Percentiles rank a stretch among this genome's conserved stretches.
phyloP scores from a whole-genome alignment of 2,113 vertebrate genomes.

The Microcebus murinus region DNA sequence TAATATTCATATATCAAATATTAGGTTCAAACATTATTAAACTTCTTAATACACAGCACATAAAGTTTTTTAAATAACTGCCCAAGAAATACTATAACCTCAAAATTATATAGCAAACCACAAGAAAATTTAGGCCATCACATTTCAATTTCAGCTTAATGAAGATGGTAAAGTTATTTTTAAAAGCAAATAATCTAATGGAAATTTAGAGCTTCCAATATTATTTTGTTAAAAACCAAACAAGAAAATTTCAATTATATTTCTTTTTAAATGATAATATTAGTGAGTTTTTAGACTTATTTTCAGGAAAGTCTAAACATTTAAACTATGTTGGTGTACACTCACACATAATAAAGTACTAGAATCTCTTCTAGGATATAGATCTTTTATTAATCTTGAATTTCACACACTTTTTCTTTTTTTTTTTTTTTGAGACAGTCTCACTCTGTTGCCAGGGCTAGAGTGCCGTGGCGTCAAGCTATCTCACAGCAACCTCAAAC shows the following conservation, averaged over 20 bases:
- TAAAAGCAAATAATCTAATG: constrained; percentile 39
- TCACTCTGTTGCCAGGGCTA: too few species aligned
- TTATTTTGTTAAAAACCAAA: constrained; percentile 35
- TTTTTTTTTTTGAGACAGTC: too few species aligned
- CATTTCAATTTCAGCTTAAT: not conserved
- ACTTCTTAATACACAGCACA: not conserved
- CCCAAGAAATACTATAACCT: constrained; percentile 25
- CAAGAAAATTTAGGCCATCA: constrained; percentile 26
- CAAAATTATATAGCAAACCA: constrained; percentile 1
- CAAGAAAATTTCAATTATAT: not conserved
- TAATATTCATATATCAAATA: not conserved
- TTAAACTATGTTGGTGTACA: not conserved
- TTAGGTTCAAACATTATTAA: not conserved
- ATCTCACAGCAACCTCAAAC: too few species aligned
- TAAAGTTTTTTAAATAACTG: not conserved
- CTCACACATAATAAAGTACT: not conserved
- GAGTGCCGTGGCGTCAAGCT: too few species aligned
- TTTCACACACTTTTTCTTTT: not conserved
- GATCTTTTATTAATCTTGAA: constrained; percentile 20
- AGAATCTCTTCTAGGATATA: not conserved
- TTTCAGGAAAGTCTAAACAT: not conserved
- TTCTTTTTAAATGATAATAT: constrained; percentile 33
- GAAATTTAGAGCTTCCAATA: constrained; percentile 38
- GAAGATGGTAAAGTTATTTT: constrained; percentile 13
- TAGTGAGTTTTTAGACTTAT: not conserved